Evolutionary conservation across 2,888 invertebrate genomes (phyloP).

Genomic region (Aphrophora alni): DNA sequence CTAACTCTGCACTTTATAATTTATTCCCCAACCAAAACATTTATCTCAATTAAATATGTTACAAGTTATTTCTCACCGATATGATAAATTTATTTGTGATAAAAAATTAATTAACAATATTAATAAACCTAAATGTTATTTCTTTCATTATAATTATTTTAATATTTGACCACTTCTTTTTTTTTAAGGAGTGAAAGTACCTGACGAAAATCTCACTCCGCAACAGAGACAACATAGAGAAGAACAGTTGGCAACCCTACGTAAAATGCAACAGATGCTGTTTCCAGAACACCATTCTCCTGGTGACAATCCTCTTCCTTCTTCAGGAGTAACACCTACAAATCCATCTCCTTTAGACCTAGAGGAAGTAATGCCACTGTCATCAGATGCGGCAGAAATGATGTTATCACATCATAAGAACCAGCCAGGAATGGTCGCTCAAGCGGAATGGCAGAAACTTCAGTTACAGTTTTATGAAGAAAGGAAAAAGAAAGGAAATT

Average conservation of each 20-base stretch:
- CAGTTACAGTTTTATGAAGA: slow-evolving; percentile 86
- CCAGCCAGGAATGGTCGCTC: slow-evolving; percentile 52
- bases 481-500: slow-evolving; percentile 66
- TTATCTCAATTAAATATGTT: too few relatives aligned
- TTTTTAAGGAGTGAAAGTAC: slow-evolving; percentile 78
- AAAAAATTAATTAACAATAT: too few relatives aligned
- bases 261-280: slow-evolving; percentile 91
- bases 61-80: too few relatives aligned
- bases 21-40: too few relatives aligned
- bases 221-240: slow-evolving; percentile 94
- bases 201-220: slow-evolving; percentile 95
- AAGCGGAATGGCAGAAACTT: slow-evolving; percentile 80
- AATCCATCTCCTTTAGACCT: slow-evolving; percentile 51
- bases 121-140: too few relatives aligned
- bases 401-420: slow-evolving; percentile 45
- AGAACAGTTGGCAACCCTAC: slow-evolving; percentile 87
- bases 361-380: slow-evolving; percentile 52
- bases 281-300: slow-evolving; percentile 73
- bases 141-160: too few relatives aligned
- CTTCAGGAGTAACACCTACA: slow-evolving; percentile 20
- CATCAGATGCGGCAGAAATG: slow-evolving; percentile 51
- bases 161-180: too few relatives aligned
- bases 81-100: too few relatives aligned
- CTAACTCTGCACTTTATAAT: too few relatives aligned
- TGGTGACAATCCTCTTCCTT: slow-evolving; percentile 39